Evolutionary conservation across 2,797 vertebrate species (phyloP).

Genomic region (Meriones psammophilus): DNA sequence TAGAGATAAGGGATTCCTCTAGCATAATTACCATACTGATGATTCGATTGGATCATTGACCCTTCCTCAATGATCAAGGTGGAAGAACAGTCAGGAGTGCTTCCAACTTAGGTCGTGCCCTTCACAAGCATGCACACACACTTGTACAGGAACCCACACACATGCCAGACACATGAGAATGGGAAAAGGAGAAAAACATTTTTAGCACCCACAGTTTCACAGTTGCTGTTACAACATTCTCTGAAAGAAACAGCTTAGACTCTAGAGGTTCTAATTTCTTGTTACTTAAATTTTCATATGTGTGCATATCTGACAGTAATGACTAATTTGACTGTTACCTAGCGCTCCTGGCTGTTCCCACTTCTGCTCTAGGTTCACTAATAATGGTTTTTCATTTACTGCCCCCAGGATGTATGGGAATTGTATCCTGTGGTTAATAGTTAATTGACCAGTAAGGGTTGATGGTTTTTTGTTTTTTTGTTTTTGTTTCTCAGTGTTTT

Average conservation of each 20-base stretch:
- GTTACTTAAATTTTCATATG: constrained; percentile 17
- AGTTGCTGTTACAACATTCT: not conserved
- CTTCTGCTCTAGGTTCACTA: constrained; percentile 22
- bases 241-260: not conserved
- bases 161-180: not conserved
- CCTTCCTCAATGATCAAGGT: not conserved
- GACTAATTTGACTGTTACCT: not conserved
- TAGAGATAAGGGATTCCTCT: not conserved
- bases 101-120: not conserved
- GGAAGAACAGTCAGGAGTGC: not conserved
- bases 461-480: not conserved
- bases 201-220: constrained; percentile 27
- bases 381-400: constrained; percentile 22
- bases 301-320: not conserved
- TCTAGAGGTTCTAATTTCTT: not conserved
- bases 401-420: not conserved
- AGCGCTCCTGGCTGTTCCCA: not conserved
- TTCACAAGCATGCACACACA: not conserved
- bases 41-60: too few relatives aligned
- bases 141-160: too few relatives aligned
- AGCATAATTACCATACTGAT: not conserved
- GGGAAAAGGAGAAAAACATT: not conserved
- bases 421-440: constrained; percentile 4
- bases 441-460: not conserved
- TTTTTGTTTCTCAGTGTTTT: not conserved